Evolutionary conservation across 2,888 invertebrate genomes (phyloP).

Genomic region (Rhyacophila evoluta): DNA sequence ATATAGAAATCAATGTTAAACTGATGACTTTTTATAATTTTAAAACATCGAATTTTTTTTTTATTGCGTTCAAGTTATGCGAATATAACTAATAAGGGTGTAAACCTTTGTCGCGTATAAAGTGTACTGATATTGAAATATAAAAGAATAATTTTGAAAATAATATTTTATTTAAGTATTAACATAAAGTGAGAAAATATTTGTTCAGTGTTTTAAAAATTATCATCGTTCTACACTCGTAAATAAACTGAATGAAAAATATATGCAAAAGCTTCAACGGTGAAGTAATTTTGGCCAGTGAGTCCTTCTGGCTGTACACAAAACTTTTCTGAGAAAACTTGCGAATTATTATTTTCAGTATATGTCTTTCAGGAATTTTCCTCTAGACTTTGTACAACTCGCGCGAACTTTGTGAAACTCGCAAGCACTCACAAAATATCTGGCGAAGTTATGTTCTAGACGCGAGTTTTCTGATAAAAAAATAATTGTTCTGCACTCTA

Average conservation of each 20-base stretch:
- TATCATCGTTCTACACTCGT: neutral
- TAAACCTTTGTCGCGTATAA: too few species aligned
- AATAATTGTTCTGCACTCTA: neutral
- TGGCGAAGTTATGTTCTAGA: neutral
- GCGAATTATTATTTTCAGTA: neutral
- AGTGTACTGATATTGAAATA: too few species aligned
- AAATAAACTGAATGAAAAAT: neutral
- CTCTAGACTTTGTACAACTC: neutral
- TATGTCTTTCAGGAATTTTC: neutral
- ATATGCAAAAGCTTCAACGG: neutral
- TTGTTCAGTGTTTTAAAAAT: too few species aligned
- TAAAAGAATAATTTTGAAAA: too few species aligned
- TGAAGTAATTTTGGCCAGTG: neutral
- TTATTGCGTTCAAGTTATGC: too few species aligned
- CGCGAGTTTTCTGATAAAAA: neutral
- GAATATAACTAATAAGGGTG: too few species aligned
- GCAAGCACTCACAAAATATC: neutral
- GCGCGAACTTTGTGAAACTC: neutral
- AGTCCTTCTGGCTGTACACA: neutral
- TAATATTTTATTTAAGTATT: too few species aligned
- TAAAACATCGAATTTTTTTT: too few species aligned
- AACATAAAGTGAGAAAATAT: too few species aligned
- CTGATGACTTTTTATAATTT: too few species aligned
- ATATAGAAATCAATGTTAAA: too few species aligned
- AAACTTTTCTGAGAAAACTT: conserved; percentile 10